Evolutionary conservation across 2,797 vertebrate species (phyloP).

Genomic region (Sciurus carolinensis): DNA sequence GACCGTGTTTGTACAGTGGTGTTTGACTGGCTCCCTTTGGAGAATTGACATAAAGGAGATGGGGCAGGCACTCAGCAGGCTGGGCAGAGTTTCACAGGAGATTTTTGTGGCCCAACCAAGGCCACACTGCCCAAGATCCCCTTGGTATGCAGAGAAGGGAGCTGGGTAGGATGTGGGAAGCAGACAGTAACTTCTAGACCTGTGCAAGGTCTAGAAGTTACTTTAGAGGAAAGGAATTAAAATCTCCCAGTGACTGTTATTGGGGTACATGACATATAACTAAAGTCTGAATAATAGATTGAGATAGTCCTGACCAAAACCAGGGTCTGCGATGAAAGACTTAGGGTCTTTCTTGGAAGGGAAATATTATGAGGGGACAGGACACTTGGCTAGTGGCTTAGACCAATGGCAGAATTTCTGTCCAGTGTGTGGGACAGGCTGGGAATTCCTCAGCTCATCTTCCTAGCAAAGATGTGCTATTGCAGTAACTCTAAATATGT

Average conservation of each 20-base stretch:
- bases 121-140: background rate
- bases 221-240: background rate
- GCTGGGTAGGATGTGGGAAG: background rate
- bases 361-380: accelerated
- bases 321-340: background rate
- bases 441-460: background rate
- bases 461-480: background rate
- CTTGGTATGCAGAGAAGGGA: background rate
- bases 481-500: background rate
- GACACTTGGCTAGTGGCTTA: background rate
- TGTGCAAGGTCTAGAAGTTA: background rate
- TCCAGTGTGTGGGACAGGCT: background rate
- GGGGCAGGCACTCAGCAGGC: background rate
- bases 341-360: background rate
- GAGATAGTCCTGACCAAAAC: background rate
- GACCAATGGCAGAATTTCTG: background rate
- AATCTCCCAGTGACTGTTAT: background rate
- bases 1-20: background rate
- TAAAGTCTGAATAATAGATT: background rate
- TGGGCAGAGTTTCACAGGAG: background rate
- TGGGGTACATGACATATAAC: background rate
- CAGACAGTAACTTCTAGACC: background rate
- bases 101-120: background rate
- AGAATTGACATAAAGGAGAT: background rate
- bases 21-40: background rate